Base-by-base conservation (phyloP, 2,113 vertebrate species). In the Shinisaurus crocodilurus region DNA sequence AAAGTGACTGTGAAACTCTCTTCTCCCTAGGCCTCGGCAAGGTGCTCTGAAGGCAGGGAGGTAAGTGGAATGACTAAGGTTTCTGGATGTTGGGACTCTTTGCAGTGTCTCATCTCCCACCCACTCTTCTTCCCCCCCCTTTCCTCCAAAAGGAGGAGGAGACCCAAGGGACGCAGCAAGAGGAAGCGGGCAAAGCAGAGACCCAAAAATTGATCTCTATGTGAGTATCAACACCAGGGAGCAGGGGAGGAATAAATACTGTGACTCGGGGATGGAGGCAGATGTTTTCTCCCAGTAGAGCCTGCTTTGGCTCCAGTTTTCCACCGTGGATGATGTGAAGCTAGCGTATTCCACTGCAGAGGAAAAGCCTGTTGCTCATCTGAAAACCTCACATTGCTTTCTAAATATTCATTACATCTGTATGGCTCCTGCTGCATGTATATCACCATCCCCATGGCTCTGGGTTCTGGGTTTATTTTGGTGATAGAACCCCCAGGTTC, bases 141-240 rank as follows among this genome's bases (percentile, higher is more conserved):
- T 93, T 75, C 88, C 96, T 96, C 95, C 94, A 37, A 48, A 97
- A 98, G 97, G 97, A 97, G 97, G 97, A 97, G 95, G 92, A 97
- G 94, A 92, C 88, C 83, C 94, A 98, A 96, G 93, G 96, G 92
- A 92, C 96, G 96, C 95, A 96, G 96, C 92, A 97, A 97, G 96
- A 97, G 94, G 96, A 97, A 96, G 96, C 94, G 94, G 95, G 96
- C 96, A 91, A 97, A 97, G 96, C 97, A 94, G 95, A 96, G 88
- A 93, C 92, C 92, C 95, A 97, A 96, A 96, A 96, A 95, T 96
- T 97, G 97, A 96, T 93, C 92, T 96, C 97, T 97, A 96, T 97
- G 97, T 98, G 94, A 85, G 88, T 90, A 80, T 85, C 83, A 87
- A 94, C 90, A 85, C 81, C 74, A 89, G 89, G 90, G 91, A 90